These are phyloP conservation scores for Cheilosia impressa DNA, from an alignment of 2,888 invertebrate species.

Conservation along the genomic window DNA sequence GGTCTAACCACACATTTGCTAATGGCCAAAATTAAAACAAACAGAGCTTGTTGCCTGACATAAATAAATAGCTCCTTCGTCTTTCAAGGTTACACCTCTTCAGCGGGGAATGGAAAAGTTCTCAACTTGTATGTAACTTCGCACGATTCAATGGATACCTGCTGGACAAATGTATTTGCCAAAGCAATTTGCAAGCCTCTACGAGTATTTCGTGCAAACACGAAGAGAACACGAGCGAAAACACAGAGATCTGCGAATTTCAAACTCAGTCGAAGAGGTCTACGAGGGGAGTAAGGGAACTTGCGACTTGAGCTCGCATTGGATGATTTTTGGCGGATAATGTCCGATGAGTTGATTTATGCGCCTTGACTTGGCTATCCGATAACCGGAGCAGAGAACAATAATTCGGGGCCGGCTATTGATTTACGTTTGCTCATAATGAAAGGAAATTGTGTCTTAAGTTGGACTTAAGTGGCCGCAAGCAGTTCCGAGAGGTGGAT, in stretches of 20 bases:
- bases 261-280: background rate
- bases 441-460: slow-evolving; percentile 60
- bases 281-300: background rate
- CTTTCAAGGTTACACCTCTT: slow-evolving; percentile 58
- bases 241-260: background rate
- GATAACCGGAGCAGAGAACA: slow-evolving; percentile 23
- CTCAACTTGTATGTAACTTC: slow-evolving; percentile 7
- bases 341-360: slow-evolving; percentile 60
- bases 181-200: slow-evolving; percentile 47
- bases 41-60: slow-evolving; percentile 27
- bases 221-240: slow-evolving; percentile 45
- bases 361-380: slow-evolving; percentile 18
- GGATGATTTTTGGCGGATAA: slow-evolving; percentile 59
- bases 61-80: slow-evolving; percentile 38
- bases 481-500: slow-evolving; percentile 16
- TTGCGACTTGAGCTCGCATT: background rate
- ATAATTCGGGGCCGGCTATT: slow-evolving; percentile 38
- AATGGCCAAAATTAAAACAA: slow-evolving; percentile 43
- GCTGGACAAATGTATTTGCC: slow-evolving; percentile 43
- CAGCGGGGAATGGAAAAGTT: slow-evolving; percentile 13
- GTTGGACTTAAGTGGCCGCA: slow-evolving; percentile 29
- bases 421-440: slow-evolving; percentile 56
- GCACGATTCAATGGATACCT: slow-evolving; percentile 2
- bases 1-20: slow-evolving; percentile 18
- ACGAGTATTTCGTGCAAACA: slow-evolving; percentile 63